These are phyloP conservation scores for Leptocoma aspasia DNA, from an alignment of 2,113 vertebrate species.

Conservation along the genomic window DNA sequence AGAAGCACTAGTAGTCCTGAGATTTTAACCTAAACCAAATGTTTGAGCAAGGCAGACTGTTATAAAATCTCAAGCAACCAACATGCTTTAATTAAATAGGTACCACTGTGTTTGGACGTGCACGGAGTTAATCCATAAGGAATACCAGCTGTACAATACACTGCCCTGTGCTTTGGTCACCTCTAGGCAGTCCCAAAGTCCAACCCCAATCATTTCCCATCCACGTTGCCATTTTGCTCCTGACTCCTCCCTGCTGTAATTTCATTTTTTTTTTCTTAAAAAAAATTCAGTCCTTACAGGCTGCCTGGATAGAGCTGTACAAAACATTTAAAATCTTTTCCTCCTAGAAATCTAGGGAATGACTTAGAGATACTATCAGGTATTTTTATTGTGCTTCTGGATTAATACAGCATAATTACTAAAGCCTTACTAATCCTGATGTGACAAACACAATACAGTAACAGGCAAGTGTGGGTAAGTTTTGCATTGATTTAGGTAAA, in stretches of 20 bases:
- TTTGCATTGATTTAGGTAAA: background rate
- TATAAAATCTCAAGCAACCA: slow-evolving; percentile 7
- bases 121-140: background rate
- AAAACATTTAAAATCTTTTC: background rate
- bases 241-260: background rate
- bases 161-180: background rate
- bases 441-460: background rate
- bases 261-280: background rate
- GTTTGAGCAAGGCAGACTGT: background rate
- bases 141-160: background rate
- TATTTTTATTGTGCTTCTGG: background rate
- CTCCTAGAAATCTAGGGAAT: background rate
- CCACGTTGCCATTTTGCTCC: background rate
- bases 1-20: slow-evolving; percentile 7
- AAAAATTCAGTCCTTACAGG: background rate
- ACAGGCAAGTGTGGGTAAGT: background rate
- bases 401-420: background rate
- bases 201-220: background rate
- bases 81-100: background rate
- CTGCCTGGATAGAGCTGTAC: background rate
- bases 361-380: background rate
- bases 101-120: background rate
- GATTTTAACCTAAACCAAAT: slow-evolving; percentile 25
- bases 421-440: background rate
- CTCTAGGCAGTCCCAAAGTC: background rate